Evolutionary conservation across 1,140 invertebrate species (phyloP), one percentile per base, ranked within the genome.

Genomic region (Goniozus legneri): DNA sequence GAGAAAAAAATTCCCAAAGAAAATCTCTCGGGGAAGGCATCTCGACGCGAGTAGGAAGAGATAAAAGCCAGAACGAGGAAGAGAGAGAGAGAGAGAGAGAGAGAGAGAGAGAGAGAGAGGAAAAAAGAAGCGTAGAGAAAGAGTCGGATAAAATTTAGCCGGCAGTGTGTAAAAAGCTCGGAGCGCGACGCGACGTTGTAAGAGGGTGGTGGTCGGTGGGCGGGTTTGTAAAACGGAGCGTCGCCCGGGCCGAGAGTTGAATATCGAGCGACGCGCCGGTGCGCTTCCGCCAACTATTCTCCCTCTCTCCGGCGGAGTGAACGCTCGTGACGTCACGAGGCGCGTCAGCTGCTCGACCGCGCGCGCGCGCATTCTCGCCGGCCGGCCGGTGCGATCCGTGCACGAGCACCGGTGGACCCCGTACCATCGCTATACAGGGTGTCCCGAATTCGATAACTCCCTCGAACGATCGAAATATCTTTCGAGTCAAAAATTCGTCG

Each of bases 251-350:
- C n/a, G n/a, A n/a, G 55, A 61, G 54, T 54, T 52, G 52, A 52
- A 58, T 62, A 64, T 62, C 62, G 62, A 65, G 50, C 62, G 54
- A 53, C 62, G 58, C 56, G 54, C 58, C 56, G 56, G 53, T 52
- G 62, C 54, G 60, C 50, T 54, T 55, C 59, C 54, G 62, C 62
- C 62, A 62, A 35, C 54, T n/a, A n/a, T n/a, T n/a, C n/a, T n/a
- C n/a, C n/a, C n/a, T n/a, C n/a, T n/a, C n/a, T n/a, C n/a, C n/a
- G n/a, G n/a, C n/a, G n/a, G n/a, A n/a, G n/a, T n/a, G n/a, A n/a
- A n/a, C n/a, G n/a, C n/a, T n/a, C 24, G 65, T 74, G 50, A 72
- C 65, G 62, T 75, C 65, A 67, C 47, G 33, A 49, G 47, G 38
- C 73, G 47, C 56, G 64, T 68, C 65, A 68, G 64, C 65, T 67